Conservation (phyloP, 2,888 invertebrate species). For the Caenorhabditis sp. region DNA sequence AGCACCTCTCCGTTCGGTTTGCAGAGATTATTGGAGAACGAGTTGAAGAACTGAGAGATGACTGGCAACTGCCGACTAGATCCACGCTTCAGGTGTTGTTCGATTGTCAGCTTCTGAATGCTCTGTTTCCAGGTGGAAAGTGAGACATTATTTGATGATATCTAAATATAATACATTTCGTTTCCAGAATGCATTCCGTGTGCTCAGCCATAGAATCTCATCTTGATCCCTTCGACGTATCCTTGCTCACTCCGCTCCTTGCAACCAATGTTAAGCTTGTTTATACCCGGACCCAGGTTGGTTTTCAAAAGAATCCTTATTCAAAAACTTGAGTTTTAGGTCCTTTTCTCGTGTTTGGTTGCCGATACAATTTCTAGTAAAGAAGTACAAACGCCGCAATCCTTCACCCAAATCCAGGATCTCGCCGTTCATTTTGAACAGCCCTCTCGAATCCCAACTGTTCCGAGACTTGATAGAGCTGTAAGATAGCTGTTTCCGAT, state of each 20-base stretch:
- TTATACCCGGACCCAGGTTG: slow-evolving; percentile 27
- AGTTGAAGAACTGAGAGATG: slow-evolving; percentile 42
- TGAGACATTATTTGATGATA: no score
- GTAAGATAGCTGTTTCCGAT: slow-evolving; percentile 1
- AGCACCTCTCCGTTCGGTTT: slow-evolving; percentile 24
- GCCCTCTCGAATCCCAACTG: slow-evolving; percentile 63
- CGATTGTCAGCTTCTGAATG: slow-evolving; percentile 53
- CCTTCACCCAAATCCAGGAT: slow-evolving; percentile 62
- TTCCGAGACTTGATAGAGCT: slow-evolving; percentile 66
- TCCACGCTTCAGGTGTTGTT: slow-evolving; percentile 55
- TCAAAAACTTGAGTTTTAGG: slow-evolving; percentile 15
- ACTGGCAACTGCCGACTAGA: slow-evolving; percentile 52
- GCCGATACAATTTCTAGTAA: slow-evolving; percentile 64
- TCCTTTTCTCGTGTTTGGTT: slow-evolving; percentile 58
- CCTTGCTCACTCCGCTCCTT: slow-evolving; percentile 66
- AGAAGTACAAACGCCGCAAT: slow-evolving; percentile 61
- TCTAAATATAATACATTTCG: no score
- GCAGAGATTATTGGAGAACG: slow-evolving; percentile 53
- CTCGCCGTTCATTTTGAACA: slow-evolving; percentile 64
- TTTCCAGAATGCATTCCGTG: slow-evolving; percentile 36
- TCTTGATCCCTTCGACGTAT: slow-evolving; percentile 73
- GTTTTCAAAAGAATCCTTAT: no score
- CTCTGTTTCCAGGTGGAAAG: slow-evolving; percentile 64
- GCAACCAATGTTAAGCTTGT: slow-evolving; percentile 67
- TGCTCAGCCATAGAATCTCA: slow-evolving; percentile 55